Base-by-base conservation (phyloP, 2,113 vertebrate species). In the Takifugu bimaculatus region DNA sequence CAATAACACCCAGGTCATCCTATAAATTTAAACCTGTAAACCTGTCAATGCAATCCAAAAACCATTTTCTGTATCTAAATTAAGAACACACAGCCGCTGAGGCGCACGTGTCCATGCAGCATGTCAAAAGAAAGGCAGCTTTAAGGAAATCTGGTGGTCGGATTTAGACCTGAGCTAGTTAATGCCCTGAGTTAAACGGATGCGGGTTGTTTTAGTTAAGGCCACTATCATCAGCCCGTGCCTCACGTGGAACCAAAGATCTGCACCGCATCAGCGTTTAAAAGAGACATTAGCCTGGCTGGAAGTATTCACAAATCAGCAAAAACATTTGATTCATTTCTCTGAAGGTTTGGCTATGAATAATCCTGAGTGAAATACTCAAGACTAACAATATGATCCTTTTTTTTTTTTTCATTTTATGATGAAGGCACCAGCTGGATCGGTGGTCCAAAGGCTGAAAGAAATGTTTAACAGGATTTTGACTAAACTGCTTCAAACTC, bases 101-200 rank as follows among this genome's bases (percentile, higher is more conserved):
- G 51, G 60, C 54, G 42, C 70, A 74, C 42, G 60, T 80, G 82
- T 63, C 56, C 72, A 68, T 6, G 51, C 56, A 29, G 57, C 29
- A 54, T 79, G 79, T 62, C 68, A 75, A 69, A 69, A 75, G 55
- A 68, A 57, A 66, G 78, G 72, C 63, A 76, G 81, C 74, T 84
- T 81, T 71, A 65, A 60, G 65, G 50, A 69, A 54, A 86, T 69
- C 75, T 60, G 44, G 57, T 43, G 52, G 75, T 72, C 80, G 84
- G 63, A 89, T 88, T 88, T 87, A 87, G 82, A 78, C 62, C 70
- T 88, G 87, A 88, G 87, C 87, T 83, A 54, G 68, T 77, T 90
- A 87, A 85, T 79, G 65, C 87, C 2, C 45, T 43, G 83, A 82
- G 70, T 84, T 88, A 64, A 89, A 84, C 74, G 85, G 65, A 74